Evolutionary conservation across 2,888 invertebrate species (phyloP).

Genomic region (Spisula solida): DNA sequence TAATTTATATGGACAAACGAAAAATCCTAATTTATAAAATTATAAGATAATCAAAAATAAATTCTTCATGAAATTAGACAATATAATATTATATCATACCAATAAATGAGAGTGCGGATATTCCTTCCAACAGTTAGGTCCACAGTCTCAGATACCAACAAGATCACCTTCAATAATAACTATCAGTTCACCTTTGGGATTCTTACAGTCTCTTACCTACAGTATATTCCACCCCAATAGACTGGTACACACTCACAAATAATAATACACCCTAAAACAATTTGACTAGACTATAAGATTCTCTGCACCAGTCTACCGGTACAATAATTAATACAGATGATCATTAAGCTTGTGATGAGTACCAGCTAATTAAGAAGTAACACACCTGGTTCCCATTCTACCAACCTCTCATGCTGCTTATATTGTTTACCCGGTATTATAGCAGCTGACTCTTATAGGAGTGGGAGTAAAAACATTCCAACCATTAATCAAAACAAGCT

Average conservation of each 20-base stretch:
- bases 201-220: not conserved
- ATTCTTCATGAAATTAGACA: not conserved
- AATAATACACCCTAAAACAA: not conserved
- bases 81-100: conserved; percentile 11
- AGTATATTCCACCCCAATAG: not conserved
- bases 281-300: conserved; percentile 7
- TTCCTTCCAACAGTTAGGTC: conserved; percentile 18
- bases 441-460: not conserved
- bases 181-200: not conserved
- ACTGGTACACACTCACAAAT: conserved; percentile 14
- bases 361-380: conserved; percentile 37
- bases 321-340: conserved; percentile 5
- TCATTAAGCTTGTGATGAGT: conserved; percentile 16
- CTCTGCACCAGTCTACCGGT: conserved; percentile 27
- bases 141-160: not conserved
- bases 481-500: not conserved
- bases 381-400: conserved; percentile 42
- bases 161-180: conserved; percentile 13
- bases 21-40: not conserved
- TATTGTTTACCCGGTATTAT: not conserved
- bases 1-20: not conserved
- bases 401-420: conserved; percentile 15
- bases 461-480: not conserved
- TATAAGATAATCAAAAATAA: not conserved
- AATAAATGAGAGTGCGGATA: conserved; percentile 6